phyloP scores from a whole-genome alignment of 1,140 invertebrate species.

The Tetraneura akinire region DNA sequence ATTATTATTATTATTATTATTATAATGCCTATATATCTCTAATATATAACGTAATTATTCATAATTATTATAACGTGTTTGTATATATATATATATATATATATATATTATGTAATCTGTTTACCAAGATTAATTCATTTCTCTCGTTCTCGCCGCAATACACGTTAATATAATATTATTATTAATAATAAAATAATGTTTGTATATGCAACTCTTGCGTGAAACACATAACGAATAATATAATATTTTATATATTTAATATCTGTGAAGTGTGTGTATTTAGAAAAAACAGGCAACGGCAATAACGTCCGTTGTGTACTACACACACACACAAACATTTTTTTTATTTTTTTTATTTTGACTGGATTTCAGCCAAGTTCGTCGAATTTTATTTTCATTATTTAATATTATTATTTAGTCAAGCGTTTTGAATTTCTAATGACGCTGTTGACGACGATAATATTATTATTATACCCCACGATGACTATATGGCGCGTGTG shows the following conservation, averaged over 20 bases:
- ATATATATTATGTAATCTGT: constrained; percentile 19
- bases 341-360: not conserved
- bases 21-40: no score
- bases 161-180: constrained; percentile 15
- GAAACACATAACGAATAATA: constrained; percentile 15
- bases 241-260: no score
- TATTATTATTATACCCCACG: no score
- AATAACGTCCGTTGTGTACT: constrained; percentile 5
- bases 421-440: constrained; percentile 30
- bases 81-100: no score
- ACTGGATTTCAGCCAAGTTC: constrained; percentile 23
- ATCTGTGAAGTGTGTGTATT: not conserved
- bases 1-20: no score
- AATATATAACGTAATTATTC: no score
- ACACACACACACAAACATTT: not conserved
- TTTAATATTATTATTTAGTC: not conserved
- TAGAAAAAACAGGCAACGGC: not conserved
- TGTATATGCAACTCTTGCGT: constrained; percentile 25
- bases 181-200: not conserved
- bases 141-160: not conserved
- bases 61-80: no score
- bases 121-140: not conserved
- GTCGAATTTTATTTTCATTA: constrained; percentile 43
- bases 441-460: not conserved
- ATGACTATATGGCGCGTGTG: no score